These are phyloP conservation scores for Argyrosomus japonicus DNA, from an alignment of 2,113 vertebrate genomes.

Conservation along the genomic window DNA sequence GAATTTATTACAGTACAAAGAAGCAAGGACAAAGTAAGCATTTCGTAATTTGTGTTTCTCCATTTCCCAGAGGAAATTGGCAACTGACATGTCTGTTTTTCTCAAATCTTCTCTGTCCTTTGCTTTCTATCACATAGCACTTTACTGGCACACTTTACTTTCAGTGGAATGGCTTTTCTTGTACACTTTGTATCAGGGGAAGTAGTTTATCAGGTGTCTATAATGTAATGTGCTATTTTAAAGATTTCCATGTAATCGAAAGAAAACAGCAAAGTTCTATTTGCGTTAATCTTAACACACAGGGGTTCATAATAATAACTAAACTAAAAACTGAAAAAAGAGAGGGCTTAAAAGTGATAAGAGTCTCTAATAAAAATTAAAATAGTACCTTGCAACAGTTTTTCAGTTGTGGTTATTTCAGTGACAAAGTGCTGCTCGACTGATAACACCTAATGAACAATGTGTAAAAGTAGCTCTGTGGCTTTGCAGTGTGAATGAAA, in stretches of 20 bases:
- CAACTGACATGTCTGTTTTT: neutral
- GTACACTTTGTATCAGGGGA: neutral
- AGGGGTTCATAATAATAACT: neutral
- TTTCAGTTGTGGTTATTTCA: neutral
- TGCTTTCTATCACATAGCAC: neutral
- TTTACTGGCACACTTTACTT: neutral
- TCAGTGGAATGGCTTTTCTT: neutral
- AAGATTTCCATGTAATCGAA: neutral
- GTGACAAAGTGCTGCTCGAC: neutral
- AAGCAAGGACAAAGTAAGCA: neutral
- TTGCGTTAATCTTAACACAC: neutral
- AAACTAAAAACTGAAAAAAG: neutral
- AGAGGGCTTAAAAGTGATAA: neutral
- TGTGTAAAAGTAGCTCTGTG: neutral
- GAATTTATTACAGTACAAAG: neutral
- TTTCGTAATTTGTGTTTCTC: neutral
- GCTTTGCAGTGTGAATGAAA: neutral
- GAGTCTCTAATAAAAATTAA: no score
- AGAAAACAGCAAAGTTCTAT: neutral
- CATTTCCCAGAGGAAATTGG: neutral
- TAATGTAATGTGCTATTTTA: neutral
- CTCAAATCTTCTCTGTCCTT: neutral
- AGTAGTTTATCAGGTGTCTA: neutral
- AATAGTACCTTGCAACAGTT: no score
- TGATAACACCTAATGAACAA: neutral